A percentile compares a stretch with the other conserved stretches of the same genome.
These are phyloP conservation scores for Camponotus vicinus DNA, from an alignment of 1,140 invertebrate species.

Conservation along the genomic window DNA sequence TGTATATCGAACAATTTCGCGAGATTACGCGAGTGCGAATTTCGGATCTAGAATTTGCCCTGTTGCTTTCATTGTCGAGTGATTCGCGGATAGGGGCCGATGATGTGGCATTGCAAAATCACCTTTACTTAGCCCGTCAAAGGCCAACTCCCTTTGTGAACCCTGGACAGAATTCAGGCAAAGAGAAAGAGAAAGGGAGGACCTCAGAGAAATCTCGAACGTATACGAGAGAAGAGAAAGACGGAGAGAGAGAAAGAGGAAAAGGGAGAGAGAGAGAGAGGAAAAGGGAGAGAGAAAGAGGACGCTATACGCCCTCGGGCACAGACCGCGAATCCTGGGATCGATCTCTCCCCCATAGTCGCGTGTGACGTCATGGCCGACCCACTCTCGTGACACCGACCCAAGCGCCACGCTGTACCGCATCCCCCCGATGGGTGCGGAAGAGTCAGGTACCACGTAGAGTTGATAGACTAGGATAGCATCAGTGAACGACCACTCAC, in stretches of 20 bases:
- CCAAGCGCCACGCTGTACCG: constrained; percentile 55
- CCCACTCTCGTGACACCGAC: constrained; percentile 75
- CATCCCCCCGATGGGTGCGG: constrained; percentile 50
- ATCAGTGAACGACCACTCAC: constrained; percentile 44
- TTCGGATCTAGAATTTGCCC: neutral
- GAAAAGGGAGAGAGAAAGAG: neutral
- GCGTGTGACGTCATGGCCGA: constrained; percentile 73
- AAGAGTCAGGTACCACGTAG: constrained; percentile 53
- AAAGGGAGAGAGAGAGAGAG: neutral
- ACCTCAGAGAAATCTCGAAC: constrained; percentile 52
- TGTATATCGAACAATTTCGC: neutral
- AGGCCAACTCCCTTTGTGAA: constrained; percentile 28
- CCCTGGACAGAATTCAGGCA: constrained; percentile 29
- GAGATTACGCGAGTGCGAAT: neutral
- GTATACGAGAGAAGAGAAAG: neutral
- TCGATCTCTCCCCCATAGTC: constrained; percentile 75
- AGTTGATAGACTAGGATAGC: constrained; percentile 40
- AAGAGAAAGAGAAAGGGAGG: neutral
- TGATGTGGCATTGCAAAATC: constrained; percentile 33
- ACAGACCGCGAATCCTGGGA: constrained; percentile 75
- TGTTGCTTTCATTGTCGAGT: neutral
- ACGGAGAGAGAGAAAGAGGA: neutral
- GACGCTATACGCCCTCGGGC: constrained; percentile 70
- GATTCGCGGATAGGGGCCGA: constrained; percentile 37
- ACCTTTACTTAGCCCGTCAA: constrained; percentile 49